Evolutionary conservation across 2,113 vertebrate species (phyloP).

Genomic region (Lichenostomus cassidix): DNA sequence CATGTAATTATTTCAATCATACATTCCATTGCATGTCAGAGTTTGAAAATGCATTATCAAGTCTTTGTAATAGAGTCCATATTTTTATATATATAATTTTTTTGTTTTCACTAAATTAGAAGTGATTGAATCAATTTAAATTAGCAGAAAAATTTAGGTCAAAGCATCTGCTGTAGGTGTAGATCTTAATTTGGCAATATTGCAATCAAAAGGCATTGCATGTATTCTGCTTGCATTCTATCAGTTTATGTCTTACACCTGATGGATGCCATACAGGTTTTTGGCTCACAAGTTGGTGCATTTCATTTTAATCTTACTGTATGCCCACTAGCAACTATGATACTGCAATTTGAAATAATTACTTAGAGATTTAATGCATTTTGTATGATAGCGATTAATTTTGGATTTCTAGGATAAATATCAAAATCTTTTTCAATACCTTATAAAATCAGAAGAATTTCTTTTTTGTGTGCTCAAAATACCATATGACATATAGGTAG

Average conservation of each 20-base stretch:
- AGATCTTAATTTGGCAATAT: not conserved
- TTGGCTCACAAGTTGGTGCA: not conserved
- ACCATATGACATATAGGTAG: not conserved
- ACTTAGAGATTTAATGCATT: not conserved
- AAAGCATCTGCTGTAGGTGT: not conserved
- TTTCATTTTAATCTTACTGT: constrained; percentile 5
- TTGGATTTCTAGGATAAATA: not conserved
- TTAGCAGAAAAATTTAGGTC: not conserved
- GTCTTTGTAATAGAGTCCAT: not conserved
- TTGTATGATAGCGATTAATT: not conserved
- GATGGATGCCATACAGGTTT: not conserved
- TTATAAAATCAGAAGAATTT: not conserved
- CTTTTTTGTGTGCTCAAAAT: not conserved
- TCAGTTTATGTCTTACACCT: constrained; percentile 31
- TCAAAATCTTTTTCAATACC: not conserved
- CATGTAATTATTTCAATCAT: constrained; percentile 30
- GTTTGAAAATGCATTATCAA: constrained; percentile 41
- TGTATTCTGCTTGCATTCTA: not conserved
- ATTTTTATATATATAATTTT: not conserved
- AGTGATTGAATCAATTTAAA: constrained; percentile 1
- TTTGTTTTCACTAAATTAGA: constrained; percentile 52
- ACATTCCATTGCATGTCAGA: not conserved
- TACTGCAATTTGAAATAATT: not conserved
- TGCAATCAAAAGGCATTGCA: not conserved
- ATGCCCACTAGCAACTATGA: not conserved